Percentiles rank a stretch among this genome's conserved stretches.
Evolutionary conservation across 2,797 vertebrate species (phyloP).

Genomic region (Staurois parvus): DNA sequence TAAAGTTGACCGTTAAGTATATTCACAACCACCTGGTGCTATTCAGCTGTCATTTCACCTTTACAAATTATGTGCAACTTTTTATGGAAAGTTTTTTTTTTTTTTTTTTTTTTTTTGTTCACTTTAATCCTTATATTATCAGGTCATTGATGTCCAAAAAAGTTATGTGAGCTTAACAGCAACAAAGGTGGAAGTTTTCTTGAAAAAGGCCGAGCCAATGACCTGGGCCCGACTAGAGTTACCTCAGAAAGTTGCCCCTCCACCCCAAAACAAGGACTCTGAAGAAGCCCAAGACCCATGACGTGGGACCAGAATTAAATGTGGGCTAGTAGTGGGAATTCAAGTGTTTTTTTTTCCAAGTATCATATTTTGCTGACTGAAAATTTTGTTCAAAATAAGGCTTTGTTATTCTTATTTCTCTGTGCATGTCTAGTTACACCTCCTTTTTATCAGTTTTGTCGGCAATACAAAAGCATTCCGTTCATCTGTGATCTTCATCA

Average conservation of each 20-base stretch:
- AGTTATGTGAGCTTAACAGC: conserved; percentile 92
- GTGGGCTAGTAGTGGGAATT: not conserved
- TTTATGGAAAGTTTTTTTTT: not conserved
- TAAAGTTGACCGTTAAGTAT: no score
- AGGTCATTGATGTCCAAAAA: conserved; percentile 92
- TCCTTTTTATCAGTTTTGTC: no score
- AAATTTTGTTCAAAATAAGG: no score
- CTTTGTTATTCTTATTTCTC: no score
- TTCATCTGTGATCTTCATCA: no score
- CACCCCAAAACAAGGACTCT: conserved; percentile 64
- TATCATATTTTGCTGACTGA: no score
- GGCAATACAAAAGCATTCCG: no score
- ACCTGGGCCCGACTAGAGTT: conserved; percentile 93
- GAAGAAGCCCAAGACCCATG: conserved; percentile 64
- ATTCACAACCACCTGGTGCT: no score
- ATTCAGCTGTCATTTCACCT: no score
- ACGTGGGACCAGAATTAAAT: not conserved
- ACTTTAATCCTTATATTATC: no score
- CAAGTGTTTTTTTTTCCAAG: not conserved
- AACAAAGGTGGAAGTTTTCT: conserved; percentile 90
- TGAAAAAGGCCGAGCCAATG: conserved; percentile 93
- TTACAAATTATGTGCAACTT: no score
- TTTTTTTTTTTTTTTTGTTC: conserved; percentile 5
- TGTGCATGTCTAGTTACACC: no score
- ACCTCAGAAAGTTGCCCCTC: conserved; percentile 75